These are phyloP conservation scores for Tachyglossus aculeatus DNA, from an alignment of 2,797 vertebrate genomes.

Conservation along the genomic window DNA sequence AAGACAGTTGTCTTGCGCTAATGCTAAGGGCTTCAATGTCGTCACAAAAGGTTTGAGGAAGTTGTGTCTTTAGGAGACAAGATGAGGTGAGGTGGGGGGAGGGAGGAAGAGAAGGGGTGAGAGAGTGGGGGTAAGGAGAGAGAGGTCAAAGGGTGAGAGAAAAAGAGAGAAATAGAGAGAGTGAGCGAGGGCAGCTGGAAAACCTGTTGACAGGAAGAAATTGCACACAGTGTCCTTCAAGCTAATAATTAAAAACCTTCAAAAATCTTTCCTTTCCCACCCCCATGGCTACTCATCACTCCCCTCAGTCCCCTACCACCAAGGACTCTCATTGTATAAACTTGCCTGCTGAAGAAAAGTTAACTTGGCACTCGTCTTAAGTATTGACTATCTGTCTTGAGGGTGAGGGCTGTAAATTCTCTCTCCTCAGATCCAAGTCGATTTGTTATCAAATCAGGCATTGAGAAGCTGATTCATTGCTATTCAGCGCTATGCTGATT, in stretches of 20 bases:
- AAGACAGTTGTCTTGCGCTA: rapidly evolving
- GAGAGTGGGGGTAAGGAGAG: too few species aligned
- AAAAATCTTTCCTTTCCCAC: conserved; percentile 17
- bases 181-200: conserved; percentile 10
- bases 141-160: background rate
- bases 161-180: too few species aligned
- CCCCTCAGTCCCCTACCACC: conserved; percentile 28
- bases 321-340: conserved; percentile 71
- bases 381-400: conserved; percentile 83
- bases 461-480: conserved; percentile 99
- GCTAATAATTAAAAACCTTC: conserved; percentile 42
- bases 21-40: rapidly evolving
- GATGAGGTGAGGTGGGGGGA: conserved; percentile 30
- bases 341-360: conserved; percentile 79
- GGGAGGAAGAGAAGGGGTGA: background rate
- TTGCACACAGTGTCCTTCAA: conserved; percentile 48
- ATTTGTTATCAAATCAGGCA: conserved; percentile 99
- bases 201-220: background rate
- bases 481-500: conserved; percentile 98
- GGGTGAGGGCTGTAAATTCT: conserved; percentile 95
- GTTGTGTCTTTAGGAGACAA: background rate
- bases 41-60: background rate
- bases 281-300: background rate
- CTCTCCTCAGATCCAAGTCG: conserved; percentile 97
- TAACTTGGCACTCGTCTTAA: conserved; percentile 82